Conservation (phyloP, 2,888 invertebrate genomes). For the Trichopoda pennipes region DNA sequence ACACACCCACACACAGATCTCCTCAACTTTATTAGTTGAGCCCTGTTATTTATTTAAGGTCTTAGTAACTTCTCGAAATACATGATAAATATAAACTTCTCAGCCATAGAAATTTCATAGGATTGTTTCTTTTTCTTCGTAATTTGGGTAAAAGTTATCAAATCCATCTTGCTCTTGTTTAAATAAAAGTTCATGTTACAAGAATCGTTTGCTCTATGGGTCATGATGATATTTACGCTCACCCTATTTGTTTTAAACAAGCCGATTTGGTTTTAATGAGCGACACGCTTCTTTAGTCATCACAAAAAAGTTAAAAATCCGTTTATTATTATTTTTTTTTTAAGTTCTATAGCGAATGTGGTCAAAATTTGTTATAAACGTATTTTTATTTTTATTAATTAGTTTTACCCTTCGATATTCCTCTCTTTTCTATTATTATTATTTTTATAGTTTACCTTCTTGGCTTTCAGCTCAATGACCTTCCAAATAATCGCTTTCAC, state of each 20-base stretch:
- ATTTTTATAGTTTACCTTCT: not conserved
- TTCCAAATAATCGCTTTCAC: slow-evolving; percentile 26
- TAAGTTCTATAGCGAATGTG: slow-evolving; percentile 35
- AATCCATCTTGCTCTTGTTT: not conserved
- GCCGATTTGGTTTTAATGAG: slow-evolving; percentile 64
- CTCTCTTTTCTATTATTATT: too few relatives aligned
- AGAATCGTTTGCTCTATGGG: not conserved
- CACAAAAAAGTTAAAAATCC: slow-evolving; percentile 41
- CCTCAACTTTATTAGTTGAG: not conserved
- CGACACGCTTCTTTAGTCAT: slow-evolving; percentile 57
- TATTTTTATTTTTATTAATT: slow-evolving; percentile 6
- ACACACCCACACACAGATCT: not conserved
- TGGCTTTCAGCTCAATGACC: slow-evolving; percentile 59
- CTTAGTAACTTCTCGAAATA: slow-evolving; percentile 21
- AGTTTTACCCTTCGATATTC: not conserved
- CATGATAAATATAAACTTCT: slow-evolving; percentile 15
- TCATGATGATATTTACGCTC: not conserved
- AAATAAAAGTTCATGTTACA: slow-evolving; percentile 29
- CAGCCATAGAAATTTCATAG: slow-evolving; percentile 53
- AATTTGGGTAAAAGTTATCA: slow-evolving; percentile 52
- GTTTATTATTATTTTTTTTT: slow-evolving; percentile 34
- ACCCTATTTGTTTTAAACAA: slow-evolving; percentile 28
- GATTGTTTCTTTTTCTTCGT: slow-evolving; percentile 46
- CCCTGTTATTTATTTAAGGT: slow-evolving; percentile 45
- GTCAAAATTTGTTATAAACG: slow-evolving; percentile 50